phyloP scores from a whole-genome alignment of 2,113 vertebrate species.

The Odobenus rosmarus region DNA sequence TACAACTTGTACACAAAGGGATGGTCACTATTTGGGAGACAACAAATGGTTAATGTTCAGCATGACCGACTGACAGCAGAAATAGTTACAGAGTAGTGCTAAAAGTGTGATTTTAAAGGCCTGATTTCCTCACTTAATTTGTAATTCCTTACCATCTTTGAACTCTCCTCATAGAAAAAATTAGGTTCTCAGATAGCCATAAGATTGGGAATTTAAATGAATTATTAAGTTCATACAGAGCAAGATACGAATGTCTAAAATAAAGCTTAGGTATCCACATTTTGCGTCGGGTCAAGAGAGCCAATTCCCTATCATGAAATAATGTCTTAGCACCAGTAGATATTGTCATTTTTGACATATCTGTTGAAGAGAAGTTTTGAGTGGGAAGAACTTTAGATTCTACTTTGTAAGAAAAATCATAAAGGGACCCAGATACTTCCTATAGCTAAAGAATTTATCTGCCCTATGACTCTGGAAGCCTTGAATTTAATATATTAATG shows the following conservation, averaged over 20 bases:
- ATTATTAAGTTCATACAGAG: not conserved
- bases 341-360: not conserved
- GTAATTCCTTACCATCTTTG: not conserved
- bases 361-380: not conserved
- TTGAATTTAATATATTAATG: not conserved
- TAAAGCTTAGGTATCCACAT: not conserved
- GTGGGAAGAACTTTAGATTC: not conserved
- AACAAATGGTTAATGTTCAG: slow-evolving; percentile 7
- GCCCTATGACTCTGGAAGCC: not conserved
- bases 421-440: not conserved
- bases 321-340: not conserved
- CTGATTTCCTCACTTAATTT: not conserved
- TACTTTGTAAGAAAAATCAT: not conserved
- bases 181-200: not conserved
- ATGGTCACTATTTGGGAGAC: not conserved
- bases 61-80: not conserved
- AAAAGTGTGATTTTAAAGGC: not conserved
- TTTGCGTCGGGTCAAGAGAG: not conserved
- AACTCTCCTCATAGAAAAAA: not conserved
- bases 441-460: not conserved
- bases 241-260: not conserved
- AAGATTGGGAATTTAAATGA: not conserved
- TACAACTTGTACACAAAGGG: slow-evolving; percentile 20
- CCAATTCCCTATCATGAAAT: not conserved
- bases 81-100: not conserved